A percentile compares a stretch with the other conserved stretches of the same genome.
These are phyloP conservation scores for Phaetusa simplex DNA, from an alignment of 2,113 vertebrate species.

Conservation along the genomic window DNA sequence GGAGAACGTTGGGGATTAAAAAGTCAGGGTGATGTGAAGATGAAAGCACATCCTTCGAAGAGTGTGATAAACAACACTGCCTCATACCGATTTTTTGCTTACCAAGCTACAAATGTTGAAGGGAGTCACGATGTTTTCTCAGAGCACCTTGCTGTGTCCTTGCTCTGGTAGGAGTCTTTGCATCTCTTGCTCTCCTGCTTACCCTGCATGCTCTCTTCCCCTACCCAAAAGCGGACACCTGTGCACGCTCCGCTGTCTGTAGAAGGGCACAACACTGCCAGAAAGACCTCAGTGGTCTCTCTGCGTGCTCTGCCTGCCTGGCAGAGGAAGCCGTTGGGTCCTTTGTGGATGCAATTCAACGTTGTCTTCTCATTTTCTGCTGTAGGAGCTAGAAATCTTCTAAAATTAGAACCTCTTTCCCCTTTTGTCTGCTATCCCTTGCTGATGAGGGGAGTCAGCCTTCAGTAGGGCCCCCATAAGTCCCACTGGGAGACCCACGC, in stretches of 20 bases:
- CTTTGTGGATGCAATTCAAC: neutral
- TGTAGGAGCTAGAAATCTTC: neutral
- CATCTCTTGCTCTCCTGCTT: neutral
- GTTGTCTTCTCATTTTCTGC: neutral
- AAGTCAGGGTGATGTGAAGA: neutral
- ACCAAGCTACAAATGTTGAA: fast-evolving
- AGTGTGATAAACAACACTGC: neutral
- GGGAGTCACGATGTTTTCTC: fast-evolving
- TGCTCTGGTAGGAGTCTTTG: neutral
- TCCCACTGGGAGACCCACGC: neutral
- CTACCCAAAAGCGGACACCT: neutral
- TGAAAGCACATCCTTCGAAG: neutral
- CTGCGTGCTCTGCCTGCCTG: neutral
- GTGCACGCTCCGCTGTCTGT: fast-evolving
- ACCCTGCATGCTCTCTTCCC: fast-evolving
- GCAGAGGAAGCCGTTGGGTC: neutral
- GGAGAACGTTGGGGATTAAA: neutral
- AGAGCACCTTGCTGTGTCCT: neutral
- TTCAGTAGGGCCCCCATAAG: neutral
- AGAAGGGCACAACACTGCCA: neutral
- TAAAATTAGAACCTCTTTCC: neutral
- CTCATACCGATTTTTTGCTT: neutral
- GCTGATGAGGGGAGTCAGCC: neutral
- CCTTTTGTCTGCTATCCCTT: neutral
- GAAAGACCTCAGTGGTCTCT: neutral